These are phyloP conservation scores for Hetaerina titia DNA, from an alignment of 2,888 invertebrate genomes.

Conservation along the genomic window DNA sequence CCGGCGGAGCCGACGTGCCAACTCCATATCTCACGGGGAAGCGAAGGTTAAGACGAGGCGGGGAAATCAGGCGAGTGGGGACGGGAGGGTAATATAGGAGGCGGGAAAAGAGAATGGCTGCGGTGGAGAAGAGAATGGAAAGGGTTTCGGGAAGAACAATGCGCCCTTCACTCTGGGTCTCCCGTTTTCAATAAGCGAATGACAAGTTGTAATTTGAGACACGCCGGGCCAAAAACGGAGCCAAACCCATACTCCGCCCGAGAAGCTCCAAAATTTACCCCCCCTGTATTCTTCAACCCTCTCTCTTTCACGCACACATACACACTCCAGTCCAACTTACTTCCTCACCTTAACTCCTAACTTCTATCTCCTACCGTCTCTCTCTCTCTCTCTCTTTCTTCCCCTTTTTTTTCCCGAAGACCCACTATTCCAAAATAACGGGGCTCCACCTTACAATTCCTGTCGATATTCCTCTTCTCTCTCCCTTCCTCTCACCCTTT, in stretches of 20 bases:
- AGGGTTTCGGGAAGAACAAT: not conserved
- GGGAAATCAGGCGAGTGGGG: not conserved
- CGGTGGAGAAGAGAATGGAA: not conserved
- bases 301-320: too few species aligned
- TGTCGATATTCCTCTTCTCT: too few species aligned
- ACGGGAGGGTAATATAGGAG: not conserved
- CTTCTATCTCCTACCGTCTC: not conserved
- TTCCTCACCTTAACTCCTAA: not conserved
- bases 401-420: too few species aligned
- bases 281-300: too few species aligned
- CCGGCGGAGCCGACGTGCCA: not conserved
- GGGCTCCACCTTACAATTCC: too few species aligned
- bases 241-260: not conserved
- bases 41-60: not conserved
- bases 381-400: not conserved
- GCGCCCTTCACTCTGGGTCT: not conserved
- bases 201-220: conserved; percentile 16
- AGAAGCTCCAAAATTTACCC: not conserved
- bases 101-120: not conserved
- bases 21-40: not conserved
- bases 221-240: not conserved
- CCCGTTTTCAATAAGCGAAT: not conserved
- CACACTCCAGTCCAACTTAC: not conserved
- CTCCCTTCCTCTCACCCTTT: not conserved
- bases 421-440: too few species aligned